Base-by-base conservation (phyloP, 1,140 invertebrate genomes). In the Acromyrmex echinatior region DNA sequence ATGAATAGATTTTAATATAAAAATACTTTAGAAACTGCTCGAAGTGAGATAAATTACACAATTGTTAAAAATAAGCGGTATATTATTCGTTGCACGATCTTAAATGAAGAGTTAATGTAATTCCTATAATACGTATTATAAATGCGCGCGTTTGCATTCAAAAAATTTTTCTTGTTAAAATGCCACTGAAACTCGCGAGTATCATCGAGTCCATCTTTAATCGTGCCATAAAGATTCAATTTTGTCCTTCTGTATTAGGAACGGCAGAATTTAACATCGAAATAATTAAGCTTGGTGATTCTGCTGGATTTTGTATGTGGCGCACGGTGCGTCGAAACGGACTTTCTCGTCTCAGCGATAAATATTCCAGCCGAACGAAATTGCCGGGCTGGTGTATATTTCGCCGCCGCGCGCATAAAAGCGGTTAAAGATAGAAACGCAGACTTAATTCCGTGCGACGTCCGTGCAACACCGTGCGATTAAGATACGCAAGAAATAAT, bases 401-500 rank as follows among this genome's bases (percentile, higher is more conserved):
- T 78, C 76, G 74, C 58, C 10, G 51, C 6, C 39, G 49, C n/a
- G 60, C 58, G 78, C 78, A 58, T 86, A 86, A 85, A 76, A 65
- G 58, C 73, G 70, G 28, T 88, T 88, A 88, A 89, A 88, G 65
- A 89, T 89, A 88, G 86, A 88, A 89, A 62, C 45, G 63, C 18
- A 28, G 53, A 70, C 60, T 82, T 86, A 86, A 78, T 82, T 70
- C 28, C 49, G 45, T 18, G 58, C 21, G 39, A 71, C 45, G 53
- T 77, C 49, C 28, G 86, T 51, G 9, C 78, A 68, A 56, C 60
- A 35, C 65, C 65, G 49, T 60, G 35, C 51, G 66, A 86, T 88
- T 87, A 45, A 81, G 53, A 21, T 25, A 16, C 68, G 62, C 79
- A 45, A 77, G 77, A 63, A 85, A 78, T 76, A 84, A 84, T 58